Evolutionary conservation across 2,113 vertebrate species (phyloP).

Genomic region (Fregetta grallaria): DNA sequence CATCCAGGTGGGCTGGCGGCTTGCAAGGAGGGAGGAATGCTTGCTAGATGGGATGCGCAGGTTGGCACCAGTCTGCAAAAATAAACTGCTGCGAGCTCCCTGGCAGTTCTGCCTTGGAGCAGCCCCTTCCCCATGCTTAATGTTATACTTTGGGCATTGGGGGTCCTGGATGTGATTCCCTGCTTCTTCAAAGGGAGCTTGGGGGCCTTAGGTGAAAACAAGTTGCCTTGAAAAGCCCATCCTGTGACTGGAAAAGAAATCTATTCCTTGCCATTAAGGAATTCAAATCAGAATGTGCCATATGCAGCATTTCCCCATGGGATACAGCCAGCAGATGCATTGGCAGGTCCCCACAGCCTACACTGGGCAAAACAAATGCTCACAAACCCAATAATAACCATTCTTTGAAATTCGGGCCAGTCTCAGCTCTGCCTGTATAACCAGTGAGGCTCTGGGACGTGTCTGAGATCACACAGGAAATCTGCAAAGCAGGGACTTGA

Average conservation of each 20-base stretch:
- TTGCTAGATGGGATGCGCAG: neutral
- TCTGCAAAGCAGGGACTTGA: neutral
- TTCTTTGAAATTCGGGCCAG: neutral
- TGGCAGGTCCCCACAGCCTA: neutral
- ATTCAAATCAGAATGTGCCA: neutral
- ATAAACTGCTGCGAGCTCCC: accelerated
- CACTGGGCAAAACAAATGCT: neutral
- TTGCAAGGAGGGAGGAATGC: neutral
- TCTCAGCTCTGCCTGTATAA: neutral
- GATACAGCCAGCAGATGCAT: neutral
- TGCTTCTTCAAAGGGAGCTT: neutral
- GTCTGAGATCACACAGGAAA: neutral
- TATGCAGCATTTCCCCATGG: neutral
- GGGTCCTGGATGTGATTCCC: neutral
- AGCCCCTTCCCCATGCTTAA: neutral
- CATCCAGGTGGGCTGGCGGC: neutral
- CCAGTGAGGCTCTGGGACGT: neutral
- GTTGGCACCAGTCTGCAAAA: neutral
- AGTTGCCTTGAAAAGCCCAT: neutral
- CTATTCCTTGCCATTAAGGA: neutral
- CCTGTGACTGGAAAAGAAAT: neutral
- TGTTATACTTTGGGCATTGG: neutral
- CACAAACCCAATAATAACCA: neutral
- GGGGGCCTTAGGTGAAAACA: neutral
- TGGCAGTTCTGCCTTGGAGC: neutral